A percentile compares a stretch with the other conserved stretches of the same genome.
Evolutionary conservation across 2,888 invertebrate species (phyloP).

Genomic region (Schizaphis graminum): DNA sequence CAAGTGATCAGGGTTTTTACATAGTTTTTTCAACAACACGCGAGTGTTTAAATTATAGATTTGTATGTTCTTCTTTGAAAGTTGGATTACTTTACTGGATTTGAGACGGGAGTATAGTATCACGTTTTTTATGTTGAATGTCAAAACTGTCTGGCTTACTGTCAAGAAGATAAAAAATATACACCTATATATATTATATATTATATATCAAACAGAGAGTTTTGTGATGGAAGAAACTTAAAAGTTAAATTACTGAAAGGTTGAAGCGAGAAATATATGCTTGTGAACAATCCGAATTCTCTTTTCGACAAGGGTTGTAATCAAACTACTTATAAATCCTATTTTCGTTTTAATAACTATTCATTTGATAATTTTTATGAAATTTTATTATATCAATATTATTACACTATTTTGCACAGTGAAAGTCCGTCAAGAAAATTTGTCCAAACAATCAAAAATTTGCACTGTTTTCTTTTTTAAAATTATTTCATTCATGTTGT

Average conservation of each 20-base stretch:
- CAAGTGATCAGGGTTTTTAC: not conserved
- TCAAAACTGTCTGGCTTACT: constrained; percentile 37
- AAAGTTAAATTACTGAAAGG: constrained; percentile 48
- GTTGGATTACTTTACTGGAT: not conserved
- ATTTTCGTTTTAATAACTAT: not conserved
- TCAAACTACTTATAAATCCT: not conserved
- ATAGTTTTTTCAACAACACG: not conserved
- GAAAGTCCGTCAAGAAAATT: not conserved
- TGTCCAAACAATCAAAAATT: not conserved
- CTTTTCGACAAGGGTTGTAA: not conserved
- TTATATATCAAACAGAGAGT: not conserved
- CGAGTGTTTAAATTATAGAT: not conserved
- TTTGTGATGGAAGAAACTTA: constrained; percentile 36
- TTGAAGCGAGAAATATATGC: constrained; percentile 43
- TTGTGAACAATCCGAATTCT: constrained; percentile 33
- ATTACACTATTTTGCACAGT: not conserved
- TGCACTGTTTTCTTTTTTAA: not conserved
- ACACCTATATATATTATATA: not conserved
- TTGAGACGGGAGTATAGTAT: not conserved
- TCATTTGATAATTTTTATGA: not conserved
- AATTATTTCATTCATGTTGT: not conserved
- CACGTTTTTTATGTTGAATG: constrained; percentile 40
- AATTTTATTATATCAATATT: not conserved
- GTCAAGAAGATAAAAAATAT: not conserved
- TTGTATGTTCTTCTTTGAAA: constrained; percentile 14